These are phyloP conservation scores for Rhinoraja longicauda DNA, from an alignment of 2,797 vertebrate species.

Conservation along the genomic window DNA sequence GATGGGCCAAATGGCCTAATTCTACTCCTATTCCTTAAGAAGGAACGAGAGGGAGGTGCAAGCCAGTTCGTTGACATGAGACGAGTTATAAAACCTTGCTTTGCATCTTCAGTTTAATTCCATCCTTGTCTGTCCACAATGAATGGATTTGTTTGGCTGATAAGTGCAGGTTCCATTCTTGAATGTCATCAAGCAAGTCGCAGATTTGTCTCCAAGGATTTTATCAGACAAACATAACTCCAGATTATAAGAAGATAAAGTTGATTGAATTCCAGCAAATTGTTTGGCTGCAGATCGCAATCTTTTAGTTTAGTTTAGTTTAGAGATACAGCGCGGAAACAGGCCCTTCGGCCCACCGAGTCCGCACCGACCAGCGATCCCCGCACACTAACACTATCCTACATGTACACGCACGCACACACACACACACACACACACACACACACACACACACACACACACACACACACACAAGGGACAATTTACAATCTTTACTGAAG, in stretches of 20 bases:
- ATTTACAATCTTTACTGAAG: no score
- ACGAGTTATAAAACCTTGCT: background rate
- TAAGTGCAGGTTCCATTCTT: background rate
- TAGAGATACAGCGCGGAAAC: no score
- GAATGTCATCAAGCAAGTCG: background rate
- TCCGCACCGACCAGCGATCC: no score
- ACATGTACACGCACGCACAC: no score
- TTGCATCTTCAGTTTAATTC: conserved; percentile 7
- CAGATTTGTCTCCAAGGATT: background rate
- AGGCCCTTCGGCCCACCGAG: no score
- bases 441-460: no score
- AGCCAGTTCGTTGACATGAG: background rate
- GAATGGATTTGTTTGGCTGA: background rate
- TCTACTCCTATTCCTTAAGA: no score
- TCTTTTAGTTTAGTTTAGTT: no score
- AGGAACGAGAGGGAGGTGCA: background rate
- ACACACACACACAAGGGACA: no score
- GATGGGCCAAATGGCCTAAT: no score
- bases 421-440: no score
- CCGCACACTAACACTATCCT: no score
- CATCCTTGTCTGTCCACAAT: background rate
- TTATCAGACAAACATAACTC: background rate
- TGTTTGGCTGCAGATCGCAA: background rate
- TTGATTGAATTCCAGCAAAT: background rate
- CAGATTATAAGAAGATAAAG: background rate